Conservation (phyloP, 37 sponge, comb jelly and placozoan species). For the Ephydatia muelleri region DNA sequence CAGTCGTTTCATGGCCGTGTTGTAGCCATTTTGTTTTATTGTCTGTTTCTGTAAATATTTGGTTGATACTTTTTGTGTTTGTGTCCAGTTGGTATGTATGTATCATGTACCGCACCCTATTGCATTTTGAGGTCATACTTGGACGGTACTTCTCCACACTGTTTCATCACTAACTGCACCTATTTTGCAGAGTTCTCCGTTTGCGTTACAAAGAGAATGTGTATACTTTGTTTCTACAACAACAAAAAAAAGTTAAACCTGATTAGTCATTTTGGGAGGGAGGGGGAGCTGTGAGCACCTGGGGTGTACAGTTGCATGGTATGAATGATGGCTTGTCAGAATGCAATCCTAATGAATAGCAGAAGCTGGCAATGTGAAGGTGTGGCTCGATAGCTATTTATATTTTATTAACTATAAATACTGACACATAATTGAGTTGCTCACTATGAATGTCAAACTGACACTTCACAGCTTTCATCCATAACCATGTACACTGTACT, state of each 20-base stretch:
- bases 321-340: too few relatives aligned
- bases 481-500: too few relatives aligned
- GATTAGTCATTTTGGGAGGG: neutral
- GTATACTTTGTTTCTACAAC: neutral
- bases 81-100: constrained; percentile 1
- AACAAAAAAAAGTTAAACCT: neutral
- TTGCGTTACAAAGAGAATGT: neutral
- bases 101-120: neutral
- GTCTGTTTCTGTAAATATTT: neutral
- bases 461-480: too few relatives aligned
- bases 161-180: neutral
- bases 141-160: neutral
- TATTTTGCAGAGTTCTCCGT: neutral
- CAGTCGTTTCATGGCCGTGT: neutral
- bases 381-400: too few relatives aligned
- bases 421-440: too few relatives aligned
- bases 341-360: too few relatives aligned
- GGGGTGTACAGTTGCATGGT: too few relatives aligned
- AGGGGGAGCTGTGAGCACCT: neutral
- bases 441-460: too few relatives aligned
- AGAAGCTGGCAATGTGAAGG: too few relatives aligned
- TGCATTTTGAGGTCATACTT: neutral
- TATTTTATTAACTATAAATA: too few relatives aligned
- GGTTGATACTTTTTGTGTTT: constrained; percentile 1
- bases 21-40: neutral